A percentile compares a stretch with the other conserved stretches of the same genome.
Conservation (phyloP, 2,113 vertebrate species). For the Triplophysa tibetana region DNA sequence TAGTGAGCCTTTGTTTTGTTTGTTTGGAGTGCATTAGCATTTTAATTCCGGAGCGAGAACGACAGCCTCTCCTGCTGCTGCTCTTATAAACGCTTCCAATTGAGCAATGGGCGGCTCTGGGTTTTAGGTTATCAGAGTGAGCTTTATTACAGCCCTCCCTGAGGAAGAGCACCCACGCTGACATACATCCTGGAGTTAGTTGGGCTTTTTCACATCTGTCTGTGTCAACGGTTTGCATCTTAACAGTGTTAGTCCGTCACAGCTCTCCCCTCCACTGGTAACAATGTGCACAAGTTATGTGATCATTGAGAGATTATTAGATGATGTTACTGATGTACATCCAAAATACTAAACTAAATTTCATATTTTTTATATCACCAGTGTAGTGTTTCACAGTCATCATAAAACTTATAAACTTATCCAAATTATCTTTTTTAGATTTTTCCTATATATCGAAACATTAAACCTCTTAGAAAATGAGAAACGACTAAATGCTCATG, state of each 20-base stretch:
- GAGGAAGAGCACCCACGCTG: slow-evolving; percentile 36
- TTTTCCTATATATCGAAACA: background rate
- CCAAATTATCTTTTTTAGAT: background rate
- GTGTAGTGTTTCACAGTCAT: background rate
- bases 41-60: slow-evolving; percentile 11
- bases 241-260: background rate
- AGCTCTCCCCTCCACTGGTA: background rate
- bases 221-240: background rate
- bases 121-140: slow-evolving; percentile 33
- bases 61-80: slow-evolving; percentile 1
- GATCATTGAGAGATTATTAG: background rate
- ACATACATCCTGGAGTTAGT: slow-evolving; percentile 19
- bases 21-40: slow-evolving; percentile 36
- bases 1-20: slow-evolving; percentile 34
- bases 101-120: slow-evolving; percentile 30
- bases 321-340: background rate
- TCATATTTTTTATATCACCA: background rate
- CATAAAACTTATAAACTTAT: background rate
- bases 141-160: slow-evolving; percentile 29
- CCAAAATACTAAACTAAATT: background rate
- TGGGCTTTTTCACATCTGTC: background rate
- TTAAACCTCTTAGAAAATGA: background rate
- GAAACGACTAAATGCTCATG: background rate
- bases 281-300: background rate
- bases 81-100: slow-evolving; percentile 37